Base-by-base conservation (phyloP, 2,797 vertebrate species). In the Betta splendens region DNA sequence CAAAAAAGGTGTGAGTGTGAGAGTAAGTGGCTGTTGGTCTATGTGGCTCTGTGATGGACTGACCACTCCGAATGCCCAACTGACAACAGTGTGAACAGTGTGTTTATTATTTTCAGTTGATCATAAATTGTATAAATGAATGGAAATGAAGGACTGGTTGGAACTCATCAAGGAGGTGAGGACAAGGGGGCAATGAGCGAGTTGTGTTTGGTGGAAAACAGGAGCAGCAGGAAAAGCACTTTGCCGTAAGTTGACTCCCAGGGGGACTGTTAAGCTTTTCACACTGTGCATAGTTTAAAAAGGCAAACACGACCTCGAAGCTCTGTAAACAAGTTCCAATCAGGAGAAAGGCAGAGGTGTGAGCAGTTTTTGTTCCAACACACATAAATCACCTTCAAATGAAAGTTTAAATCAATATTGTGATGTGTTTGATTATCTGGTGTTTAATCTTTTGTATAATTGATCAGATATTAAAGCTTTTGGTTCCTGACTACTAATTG, bases 191-290 rank as follows among this genome's bases (percentile, higher is more conserved):
- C 65, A 15, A 35, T 5, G 44, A 55, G 66, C 25, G 47, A 52
- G 47, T 47, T 76, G 66, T 46, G 61, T 58, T 68, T 56, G 22
- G 18, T 61, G 59, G 48, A 70, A 64, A 81, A 52, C 62, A 53
- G 69, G 63, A 67, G 76, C 79, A 80, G 77, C 54, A 76, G 78
- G 72, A 81, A 81, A 82, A 82, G 69, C n/a, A 69, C 75, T 85
- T 70, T 67, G 50, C 53, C 60, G 21, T 32, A 59, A n/a, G 42
- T 59, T 49, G 60, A 57, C 45, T 77, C 80, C 64, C 68, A n/a
- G 57, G 43, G 75, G 80, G 79, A 58, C 75, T 23, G 63, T 68
- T 67, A 80, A 79, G 66, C 56, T 69, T 55, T 61, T 79, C 77
- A 58, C 46, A 52, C 64, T 75, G 79, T 47, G 73, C 70, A 54